Evolutionary conservation across 2,888 invertebrate genomes (phyloP), one percentile per base, ranked within the genome.

Genomic region (Eupithecia insigniata): DNA sequence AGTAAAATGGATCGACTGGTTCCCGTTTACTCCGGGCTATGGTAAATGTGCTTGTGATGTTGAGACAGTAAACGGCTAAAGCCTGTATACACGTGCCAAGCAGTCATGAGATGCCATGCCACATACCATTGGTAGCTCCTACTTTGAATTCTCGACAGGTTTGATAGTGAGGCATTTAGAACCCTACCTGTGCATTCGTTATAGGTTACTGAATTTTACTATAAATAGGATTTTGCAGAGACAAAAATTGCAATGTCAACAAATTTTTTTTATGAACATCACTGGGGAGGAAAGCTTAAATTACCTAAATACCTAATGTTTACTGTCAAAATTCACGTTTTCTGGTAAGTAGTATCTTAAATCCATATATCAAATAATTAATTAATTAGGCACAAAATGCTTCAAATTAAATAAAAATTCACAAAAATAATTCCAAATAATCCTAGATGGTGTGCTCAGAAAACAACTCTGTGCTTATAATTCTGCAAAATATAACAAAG

Each of bases 81-180:
- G 71, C 16, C 67, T 39, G 62, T 66, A n/a, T n/a, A 36, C 69
- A 74, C 74, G 74, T 74, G 66, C 69, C 73, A 32, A 22, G 62
- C 61, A 66, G 58, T 36, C 46, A 66, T 71, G 65, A 30, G 32
- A 62, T n/a, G 61, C 61, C 34, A 70, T 70, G 55, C 66, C 55
- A 66, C 74, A 64, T 67, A 67, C 69, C 58, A 43, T n/a, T 14
- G 46, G 8, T 39, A 71, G 43, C 43, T n/a, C 46, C 51, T 73
- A 73, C 67, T 39, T 43, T 34, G 28, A 14, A 46, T 71, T 71
- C 71, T 69, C 69, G 69, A 71, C 32, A 34, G 55, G 30, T 28
- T 67, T 67, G 4, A 18, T 16, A n/a, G 2, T 5, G 28, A 61
- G 16, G 10, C 22, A 67, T 67, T 58, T 60, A 60, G n/a, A 67